Base-by-base conservation (phyloP, 1,140 invertebrate genomes). In the Harlomillsia oculata region DNA sequence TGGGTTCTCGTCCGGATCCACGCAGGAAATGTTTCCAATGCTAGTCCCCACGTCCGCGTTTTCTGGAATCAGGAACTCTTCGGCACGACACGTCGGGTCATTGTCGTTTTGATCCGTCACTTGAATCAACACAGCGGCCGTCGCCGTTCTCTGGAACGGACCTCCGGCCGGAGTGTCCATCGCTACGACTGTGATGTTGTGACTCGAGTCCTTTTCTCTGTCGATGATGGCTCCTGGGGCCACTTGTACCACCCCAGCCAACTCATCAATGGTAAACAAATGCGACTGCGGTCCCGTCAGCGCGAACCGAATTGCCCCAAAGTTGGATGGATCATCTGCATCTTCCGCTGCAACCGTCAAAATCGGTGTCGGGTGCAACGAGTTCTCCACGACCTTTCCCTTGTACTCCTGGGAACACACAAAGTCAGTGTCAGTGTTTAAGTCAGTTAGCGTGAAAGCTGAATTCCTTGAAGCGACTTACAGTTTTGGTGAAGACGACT, bases 1-100 rank as follows among this genome's bases (percentile, higher is more conserved):
- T 34, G 43, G 64, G 65, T 45, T 65, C 69, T 83, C 81, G 57
- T 87, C 85, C 1, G 78, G 77, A 72, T 96, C 91, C 0, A 71
- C 77, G 0, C 90, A 90, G 3, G 82, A 77, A n/a, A 89, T 74
- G n/a, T 83, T 83, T 2, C 82, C 71, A 1, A 86, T 78, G 29
- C 75, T 79, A 16, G 79, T 78, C 3, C 80, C 79, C 1, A 79
- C 66, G 0, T 76, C 73, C 0, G 69, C 67, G 56, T 72, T 74
- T 67, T 75, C 74, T 1, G 69, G 66, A 39, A 74, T 66, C 23
- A 73, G 66, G 5, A 70, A 66, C 36, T 70, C 68, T 60, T 72
- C 71, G 1, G 63, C 56, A 26, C 60, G 48, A 70, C 76, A 72
- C 28, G 56, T 66, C 0, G 85, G 84, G 16, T 83, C 75, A 68